These are phyloP conservation scores for Idaea biselata DNA, from an alignment of 2,888 invertebrate species.

Conservation along the genomic window DNA sequence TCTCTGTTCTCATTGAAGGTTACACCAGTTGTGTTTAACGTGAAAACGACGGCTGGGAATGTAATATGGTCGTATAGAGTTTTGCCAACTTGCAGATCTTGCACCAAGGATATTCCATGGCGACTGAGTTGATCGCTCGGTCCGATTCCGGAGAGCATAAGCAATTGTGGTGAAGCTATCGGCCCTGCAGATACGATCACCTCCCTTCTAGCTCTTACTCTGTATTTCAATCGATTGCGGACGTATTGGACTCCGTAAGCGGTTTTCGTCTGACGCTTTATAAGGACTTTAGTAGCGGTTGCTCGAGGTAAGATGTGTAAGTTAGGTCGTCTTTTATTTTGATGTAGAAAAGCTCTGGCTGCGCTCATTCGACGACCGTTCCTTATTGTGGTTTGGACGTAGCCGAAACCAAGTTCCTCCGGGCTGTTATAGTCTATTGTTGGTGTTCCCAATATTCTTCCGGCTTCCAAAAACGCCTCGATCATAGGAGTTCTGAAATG, in stretches of 20 bases:
- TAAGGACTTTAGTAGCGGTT: conserved; percentile 77
- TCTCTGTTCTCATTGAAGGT: conserved; percentile 47
- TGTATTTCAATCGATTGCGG: conserved; percentile 56
- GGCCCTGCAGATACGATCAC: conserved; percentile 89
- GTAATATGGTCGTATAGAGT: conserved; percentile 83
- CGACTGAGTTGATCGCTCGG: conserved; percentile 79
- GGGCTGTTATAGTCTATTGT: conserved; percentile 85
- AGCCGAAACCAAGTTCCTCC: conserved; percentile 79
- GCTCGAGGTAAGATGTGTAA: conserved; percentile 79
- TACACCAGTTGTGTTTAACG: conserved; percentile 58
- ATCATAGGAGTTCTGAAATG: conserved; percentile 71
- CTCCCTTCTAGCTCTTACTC: conserved; percentile 81
- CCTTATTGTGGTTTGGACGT: conserved; percentile 81
- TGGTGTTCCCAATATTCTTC: conserved; percentile 82
- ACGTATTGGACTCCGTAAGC: conserved; percentile 81
- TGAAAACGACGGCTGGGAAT: conserved; percentile 85
- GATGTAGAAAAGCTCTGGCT: conserved; percentile 81
- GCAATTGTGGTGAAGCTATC: conserved; percentile 89
- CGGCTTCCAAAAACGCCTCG: conserved; percentile 83
- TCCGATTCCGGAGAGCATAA: conserved; percentile 89
- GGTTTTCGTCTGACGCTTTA: conserved; percentile 64
- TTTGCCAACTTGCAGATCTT: conserved; percentile 82
- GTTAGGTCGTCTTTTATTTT: conserved; percentile 74
- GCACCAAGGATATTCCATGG: conserved; percentile 77
- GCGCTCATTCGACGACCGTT: conserved; percentile 81